Evolutionary conservation across 30 jellyfish, hydroid and myxozoan genomes (phyloP).

Genomic region (Pelagia noctiluca): DNA sequence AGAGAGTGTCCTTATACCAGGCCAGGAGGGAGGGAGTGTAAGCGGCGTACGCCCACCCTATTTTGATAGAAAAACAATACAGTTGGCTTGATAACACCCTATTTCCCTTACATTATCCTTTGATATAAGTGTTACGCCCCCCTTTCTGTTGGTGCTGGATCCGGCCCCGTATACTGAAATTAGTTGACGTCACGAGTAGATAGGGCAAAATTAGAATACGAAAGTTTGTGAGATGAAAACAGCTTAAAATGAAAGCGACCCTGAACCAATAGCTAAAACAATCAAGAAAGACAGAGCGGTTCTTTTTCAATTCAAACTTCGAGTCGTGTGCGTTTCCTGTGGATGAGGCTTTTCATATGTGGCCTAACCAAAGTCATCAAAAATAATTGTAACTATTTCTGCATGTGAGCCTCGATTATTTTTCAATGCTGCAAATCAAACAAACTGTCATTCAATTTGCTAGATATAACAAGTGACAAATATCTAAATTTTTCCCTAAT

Average conservation of each 20-base stretch:
- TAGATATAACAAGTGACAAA: constrained; percentile 32
- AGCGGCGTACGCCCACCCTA: no score
- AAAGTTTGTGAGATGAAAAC: neutral
- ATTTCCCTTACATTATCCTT: no score
- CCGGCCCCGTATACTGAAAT: no score
- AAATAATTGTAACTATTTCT: neutral
- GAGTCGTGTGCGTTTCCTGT: constrained; percentile 8
- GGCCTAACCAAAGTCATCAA: neutral
- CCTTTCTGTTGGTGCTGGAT: no score
- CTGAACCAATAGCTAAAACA: neutral
- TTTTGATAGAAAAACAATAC: no score
- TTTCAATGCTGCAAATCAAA: constrained; percentile 7
- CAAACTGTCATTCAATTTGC: constrained; percentile 15
- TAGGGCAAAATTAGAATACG: neutral
- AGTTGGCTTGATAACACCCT: no score
- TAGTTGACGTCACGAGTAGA: no score
- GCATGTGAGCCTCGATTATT: neutral
- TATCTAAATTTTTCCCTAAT: neutral
- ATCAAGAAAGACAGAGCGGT: neutral
- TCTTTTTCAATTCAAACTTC: neutral
- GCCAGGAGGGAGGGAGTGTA: no score
- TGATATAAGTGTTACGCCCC: no score
- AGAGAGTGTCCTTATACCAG: no score
- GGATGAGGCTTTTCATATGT: neutral
- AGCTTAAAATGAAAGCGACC: constrained; percentile 1